Evolutionary conservation across 2,888 invertebrate species (phyloP), one percentile per base, ranked within the genome.

Genomic region (Philhelius pedissequus): DNA sequence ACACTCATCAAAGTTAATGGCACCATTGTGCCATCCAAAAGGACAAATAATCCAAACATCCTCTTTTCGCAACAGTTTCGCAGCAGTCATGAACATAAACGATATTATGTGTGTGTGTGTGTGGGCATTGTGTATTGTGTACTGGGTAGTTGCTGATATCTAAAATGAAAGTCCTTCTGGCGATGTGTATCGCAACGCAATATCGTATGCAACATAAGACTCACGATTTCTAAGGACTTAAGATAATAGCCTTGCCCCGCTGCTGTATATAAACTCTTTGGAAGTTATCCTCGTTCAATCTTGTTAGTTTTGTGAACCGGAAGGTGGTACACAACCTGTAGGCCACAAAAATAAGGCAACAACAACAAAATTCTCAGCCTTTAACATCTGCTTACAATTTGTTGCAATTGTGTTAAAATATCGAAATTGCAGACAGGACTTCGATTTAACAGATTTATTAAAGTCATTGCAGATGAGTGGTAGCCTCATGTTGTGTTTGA

Each of bases 331-430:
- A 30, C 35, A 64, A 56, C 20, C 64, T 35, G 1, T 50, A 58
- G 50, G 15, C 6, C 38, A 20, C 6, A 18, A 20, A 35, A 32
- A 48, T n/a, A n/a, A 50, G 20, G 6, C 18, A 66, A 60, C 35
- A 1, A 20, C 30, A 45, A 32, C 27, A 64, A 48, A 30, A 48
- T n/a, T 25, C 13, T 48, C 22, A 25, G 66, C 38, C 38, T 45
- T 27, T 68, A 45, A 43, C 73, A 18, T 48, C 68, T 69, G 25
- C 62, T 68, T 68, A 62, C 82, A 82, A 78, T 82, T 82, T 82
- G 78, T 64, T 68, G 54, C 77, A 68, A 82, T 78, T 78, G 68
- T 68, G 77, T 68, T 62, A 32, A 62, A 75, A 60, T 68, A 71
- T 60, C 62, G 54, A 48, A 48, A 62, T 82, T 60, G 52, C 30